phyloP scores from a whole-genome alignment of 2,113 vertebrate genomes.

The Rissa tridactyla region DNA sequence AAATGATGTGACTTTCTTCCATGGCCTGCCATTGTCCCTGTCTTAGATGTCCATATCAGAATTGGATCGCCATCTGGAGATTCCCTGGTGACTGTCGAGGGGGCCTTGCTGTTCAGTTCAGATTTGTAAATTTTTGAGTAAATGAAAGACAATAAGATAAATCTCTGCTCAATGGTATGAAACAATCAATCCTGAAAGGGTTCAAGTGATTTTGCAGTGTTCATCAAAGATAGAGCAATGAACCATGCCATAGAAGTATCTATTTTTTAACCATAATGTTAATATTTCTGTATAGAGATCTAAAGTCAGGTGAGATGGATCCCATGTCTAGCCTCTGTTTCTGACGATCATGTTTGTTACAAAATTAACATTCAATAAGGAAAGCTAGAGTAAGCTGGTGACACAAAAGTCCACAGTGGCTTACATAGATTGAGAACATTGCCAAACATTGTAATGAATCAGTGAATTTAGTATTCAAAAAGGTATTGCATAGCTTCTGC shows the following conservation, averaged over 20 bases:
- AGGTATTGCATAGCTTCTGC: not conserved
- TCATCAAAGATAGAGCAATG: not conserved
- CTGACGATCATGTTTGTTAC: not conserved
- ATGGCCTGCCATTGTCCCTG: not conserved
- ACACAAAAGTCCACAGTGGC: not conserved
- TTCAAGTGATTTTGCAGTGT: not conserved
- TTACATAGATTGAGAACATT: not conserved
- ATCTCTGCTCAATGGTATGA: not conserved
- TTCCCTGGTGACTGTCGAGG: not conserved
- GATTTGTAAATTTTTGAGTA: not conserved
- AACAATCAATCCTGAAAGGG: not conserved
- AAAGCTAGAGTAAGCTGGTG: not conserved
- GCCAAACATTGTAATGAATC: not conserved
- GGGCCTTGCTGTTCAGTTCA: not conserved
- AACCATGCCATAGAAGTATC: not conserved
- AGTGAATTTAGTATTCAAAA: not conserved
- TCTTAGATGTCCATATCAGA: not conserved
- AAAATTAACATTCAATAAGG: not conserved
- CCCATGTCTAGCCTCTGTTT: not conserved
- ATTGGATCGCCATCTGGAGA: not conserved
- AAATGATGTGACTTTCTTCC: not conserved
- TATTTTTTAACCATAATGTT: not conserved
- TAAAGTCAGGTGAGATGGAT: not conserved
- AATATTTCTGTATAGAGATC: not conserved
- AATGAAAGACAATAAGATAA: not conserved